phyloP scores from a whole-genome alignment of 2,888 invertebrate species.

The Aphidoletes aphidimyza region DNA sequence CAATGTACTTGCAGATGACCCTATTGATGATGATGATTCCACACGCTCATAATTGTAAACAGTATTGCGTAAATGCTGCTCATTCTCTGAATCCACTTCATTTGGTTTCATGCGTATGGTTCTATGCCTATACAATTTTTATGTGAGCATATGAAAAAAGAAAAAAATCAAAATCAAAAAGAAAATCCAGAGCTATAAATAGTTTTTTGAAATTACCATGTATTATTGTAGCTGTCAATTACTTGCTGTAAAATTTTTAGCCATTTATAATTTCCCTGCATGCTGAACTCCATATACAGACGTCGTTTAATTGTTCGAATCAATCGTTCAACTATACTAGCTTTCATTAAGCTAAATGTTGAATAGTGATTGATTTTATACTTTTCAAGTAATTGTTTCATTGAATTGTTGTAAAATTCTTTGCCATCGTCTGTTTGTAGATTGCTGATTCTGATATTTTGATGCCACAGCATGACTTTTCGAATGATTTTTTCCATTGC shows the following conservation, averaged over 20 bases:
- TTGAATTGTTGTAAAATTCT: no score
- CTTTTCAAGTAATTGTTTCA: no score
- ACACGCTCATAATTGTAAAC: conserved; percentile 60
- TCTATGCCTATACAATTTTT: conserved; percentile 59
- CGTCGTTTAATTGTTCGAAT: no score
- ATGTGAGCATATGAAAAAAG: conserved; percentile 57
- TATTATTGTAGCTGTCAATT: conserved; percentile 60
- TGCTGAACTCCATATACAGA: conserved; percentile 57
- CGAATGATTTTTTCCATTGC: no score
- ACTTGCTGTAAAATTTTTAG: conserved; percentile 57
- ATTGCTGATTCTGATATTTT: no score
- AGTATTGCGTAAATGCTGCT: conserved; percentile 58
- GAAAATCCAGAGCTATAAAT: neutral
- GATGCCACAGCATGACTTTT: no score
- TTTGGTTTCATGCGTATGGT: conserved; percentile 58
- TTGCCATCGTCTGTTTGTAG: no score
- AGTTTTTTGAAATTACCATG: conserved; percentile 60
- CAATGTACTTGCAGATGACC: neutral
- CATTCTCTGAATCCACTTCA: conserved; percentile 61
- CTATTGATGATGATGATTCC: conserved; percentile 57
- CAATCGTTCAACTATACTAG: no score
- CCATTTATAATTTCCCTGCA: conserved; percentile 59
- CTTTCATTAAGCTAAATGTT: no score
- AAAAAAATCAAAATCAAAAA: no score
- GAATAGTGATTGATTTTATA: no score